Base-by-base conservation (phyloP, 2,888 invertebrate genomes). In the Drosophila borealis region DNA sequence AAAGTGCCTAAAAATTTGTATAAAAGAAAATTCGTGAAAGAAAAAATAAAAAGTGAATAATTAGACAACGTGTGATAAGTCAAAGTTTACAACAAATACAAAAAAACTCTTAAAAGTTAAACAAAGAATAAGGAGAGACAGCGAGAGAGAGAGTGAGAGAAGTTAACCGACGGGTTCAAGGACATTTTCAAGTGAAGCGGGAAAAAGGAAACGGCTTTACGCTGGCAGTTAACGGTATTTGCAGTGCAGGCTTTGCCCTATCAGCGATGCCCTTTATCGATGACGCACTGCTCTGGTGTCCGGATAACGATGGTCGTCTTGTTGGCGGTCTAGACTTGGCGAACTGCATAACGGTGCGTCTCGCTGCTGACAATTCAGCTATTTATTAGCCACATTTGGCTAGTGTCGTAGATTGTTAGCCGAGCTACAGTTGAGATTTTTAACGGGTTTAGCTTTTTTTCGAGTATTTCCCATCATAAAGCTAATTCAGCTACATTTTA, bases 221-320 rank as follows among this genome's bases (percentile, higher is more conserved):
- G 90, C 92, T 92, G 92, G 92, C 92, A 92, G 90, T 91, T 82
- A 91, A 92, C 85, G 90, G 91, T 78, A 90, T 92, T 87, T 90
- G 92, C 74, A 91, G 92, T 92, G 82, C 87, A 82, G 92, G 92
- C 91, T 91, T 92, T 91, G 92, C 92, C 91, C 89, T 91, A 83
- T 91, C 95, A 95, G 95, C 96, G 94, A 97, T 97, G 97, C 97
- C 97, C 94, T 98, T 97, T 95, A 97, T 98, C 93, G 97, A 98
- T 94, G 97, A 98, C 95, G 97, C 98, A 93, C 94, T 97, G 90
- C 94, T 96, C 92, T 98, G 98, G 98, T 96, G 97, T 94, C 97
- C 97, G 91, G 97, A 97, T 94, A 97, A 97, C 94, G 97, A 97
- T 94, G 97, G 97, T 93, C 97, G 97, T 93, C 97, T 97, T 95